Evolutionary conservation across 2,113 vertebrate species (phyloP).

Genomic region (Harpagus bidentatus): DNA sequence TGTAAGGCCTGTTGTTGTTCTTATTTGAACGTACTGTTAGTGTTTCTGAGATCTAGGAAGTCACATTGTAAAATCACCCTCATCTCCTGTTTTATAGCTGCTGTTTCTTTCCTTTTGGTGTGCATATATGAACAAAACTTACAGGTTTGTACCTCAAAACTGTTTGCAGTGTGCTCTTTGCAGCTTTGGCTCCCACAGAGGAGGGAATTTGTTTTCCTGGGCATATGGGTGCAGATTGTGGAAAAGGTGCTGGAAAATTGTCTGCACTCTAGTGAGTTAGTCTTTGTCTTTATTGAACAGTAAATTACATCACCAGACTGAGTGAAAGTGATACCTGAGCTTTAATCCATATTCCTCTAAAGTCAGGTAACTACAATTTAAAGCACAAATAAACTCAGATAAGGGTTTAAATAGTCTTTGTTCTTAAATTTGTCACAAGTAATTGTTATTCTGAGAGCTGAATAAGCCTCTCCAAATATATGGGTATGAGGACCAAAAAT

Average conservation of each 20-base stretch:
- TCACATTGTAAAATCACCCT: neutral
- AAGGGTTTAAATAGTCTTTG: neutral
- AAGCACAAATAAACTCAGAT: neutral
- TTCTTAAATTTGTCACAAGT: neutral
- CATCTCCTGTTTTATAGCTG: neutral
- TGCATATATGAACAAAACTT: neutral
- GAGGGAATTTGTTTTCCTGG: neutral
- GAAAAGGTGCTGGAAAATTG: neutral
- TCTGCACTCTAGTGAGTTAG: neutral
- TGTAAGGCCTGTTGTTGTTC: fast-evolving
- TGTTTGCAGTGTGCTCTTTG: neutral
- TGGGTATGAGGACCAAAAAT: neutral
- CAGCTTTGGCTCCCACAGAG: neutral
- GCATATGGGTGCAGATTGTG: neutral
- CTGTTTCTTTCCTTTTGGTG: neutral
- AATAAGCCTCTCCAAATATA: neutral
- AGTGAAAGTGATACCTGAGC: neutral
- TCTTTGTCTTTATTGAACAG: neutral
- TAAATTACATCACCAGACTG: neutral
- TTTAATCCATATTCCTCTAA: neutral
- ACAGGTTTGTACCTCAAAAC: neutral
- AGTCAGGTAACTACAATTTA: neutral
- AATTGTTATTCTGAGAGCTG: neutral
- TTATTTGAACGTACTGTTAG: neutral
- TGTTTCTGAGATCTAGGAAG: neutral